Base-by-base conservation (phyloP, 2,113 vertebrate species). In the Vimba vimba region DNA sequence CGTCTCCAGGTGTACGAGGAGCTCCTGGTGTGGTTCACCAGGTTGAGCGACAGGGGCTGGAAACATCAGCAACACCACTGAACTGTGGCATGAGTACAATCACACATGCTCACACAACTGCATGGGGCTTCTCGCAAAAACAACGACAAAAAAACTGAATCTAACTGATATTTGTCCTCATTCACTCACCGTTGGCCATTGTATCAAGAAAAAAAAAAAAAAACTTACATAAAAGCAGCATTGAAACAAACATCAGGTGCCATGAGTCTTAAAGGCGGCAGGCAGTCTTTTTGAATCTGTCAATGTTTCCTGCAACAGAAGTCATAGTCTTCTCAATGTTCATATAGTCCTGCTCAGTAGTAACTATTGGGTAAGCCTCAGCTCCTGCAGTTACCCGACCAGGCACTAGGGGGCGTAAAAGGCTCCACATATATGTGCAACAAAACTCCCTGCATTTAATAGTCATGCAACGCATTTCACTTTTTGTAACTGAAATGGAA, bases 191-290 rank as follows among this genome's bases (percentile, higher is more conserved):
- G 91, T 93, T 93, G 94, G 94, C 94, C 93, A 93, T 92, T 91
- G 92, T 93, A 92, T 91, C 88, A 88, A 90, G 68, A 87, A 90
- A 79, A 86, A 87, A 21, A 79, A 87, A 21, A 82, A 90, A 79
- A 87, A 87, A 15, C 76, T 47, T 90, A 93, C 88, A 93, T 88
- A 93, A 93, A 95, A 97, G 96, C 96, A 97, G 97, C 96, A 96
- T 96, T 92, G 94, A 91, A 94, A 94, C 91, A 93, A 93, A 94
- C 88, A 92, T 94, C 93, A 91, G 94, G 94, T 94, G 95, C 93
- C 93, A 93, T 94, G 94, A 94, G 95, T 95, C 94, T 91, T 87
- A 92, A 92, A 96, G 89, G 94, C 91, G 86, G 91, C 93, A 92
- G 89, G 88, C 86, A 91, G 89, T 76, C 78, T 82, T 90, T 62